Evolutionary conservation across 2,797 vertebrate species (phyloP), one percentile per base, ranked within the genome.

Genomic region (Nothura maculosa): DNA sequence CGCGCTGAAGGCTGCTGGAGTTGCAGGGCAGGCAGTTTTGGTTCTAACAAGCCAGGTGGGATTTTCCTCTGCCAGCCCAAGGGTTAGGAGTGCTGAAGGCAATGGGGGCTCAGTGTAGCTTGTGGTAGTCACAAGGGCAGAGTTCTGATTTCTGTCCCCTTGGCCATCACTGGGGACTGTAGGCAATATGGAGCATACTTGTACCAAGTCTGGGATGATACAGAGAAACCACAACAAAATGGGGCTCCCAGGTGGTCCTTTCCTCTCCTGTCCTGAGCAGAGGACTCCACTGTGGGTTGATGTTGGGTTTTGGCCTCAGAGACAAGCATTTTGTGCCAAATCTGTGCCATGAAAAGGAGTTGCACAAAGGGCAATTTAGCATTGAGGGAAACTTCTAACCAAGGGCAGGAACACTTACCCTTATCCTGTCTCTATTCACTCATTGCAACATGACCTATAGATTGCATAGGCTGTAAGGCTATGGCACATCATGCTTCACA

Each of bases 161-260:
- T 2, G 3, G 27, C 28, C 50, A 64, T 52, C 50, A 24, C 0
- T 3, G 28, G 13, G 27, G 12, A 15, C n/a, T 42, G 42, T 6
- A 54, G 57, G 27, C 12, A 55, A 11, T 28, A 62, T 3, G 24
- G 77, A 62, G 10, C 34, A 6, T 0, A 19, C 60, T 36, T 47
- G 32, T 20, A 3, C 7, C 10, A 25, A 40, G 32, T 10, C n/a
- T 55, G n/a, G 6, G 9, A 7, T 8, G 47, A 34, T 42, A 62
- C 21, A 79, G 67, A 34, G n/a, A 67, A 50, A 40, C 7, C 30
- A 69, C 48, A 38, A 52, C 36, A 17, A 50, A 50, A 79, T 2
- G 1, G 50, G 52, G 36, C 36, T 17, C 12, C 55, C 42, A 21
- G 36, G 13, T 1, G 8, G 30, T 9, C 18, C 19, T 32, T 45